phyloP scores from a whole-genome alignment of 2,888 invertebrate genomes.

The Morpho achilles region DNA sequence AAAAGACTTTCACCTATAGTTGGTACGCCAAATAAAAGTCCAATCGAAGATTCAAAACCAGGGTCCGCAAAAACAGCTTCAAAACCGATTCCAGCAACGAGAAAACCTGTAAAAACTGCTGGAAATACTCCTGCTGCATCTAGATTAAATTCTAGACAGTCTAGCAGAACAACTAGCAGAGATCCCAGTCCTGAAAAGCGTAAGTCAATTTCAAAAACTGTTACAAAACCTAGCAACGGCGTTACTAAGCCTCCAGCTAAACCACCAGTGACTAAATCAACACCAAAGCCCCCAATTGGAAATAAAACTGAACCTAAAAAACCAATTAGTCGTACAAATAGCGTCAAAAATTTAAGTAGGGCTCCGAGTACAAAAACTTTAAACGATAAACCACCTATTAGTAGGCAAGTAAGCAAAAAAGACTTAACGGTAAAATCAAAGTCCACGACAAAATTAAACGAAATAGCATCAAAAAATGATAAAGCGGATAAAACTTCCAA shows the following conservation, averaged over 20 bases:
- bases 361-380: conserved; percentile 64
- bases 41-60: conserved; percentile 58
- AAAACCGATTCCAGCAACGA: conserved; percentile 48
- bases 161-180: conserved; percentile 60
- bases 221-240: conserved; percentile 34
- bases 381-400: conserved; percentile 58
- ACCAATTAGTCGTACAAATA: conserved; percentile 60
- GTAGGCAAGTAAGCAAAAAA: conserved; percentile 55
- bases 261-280: conserved; percentile 36
- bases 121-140: conserved; percentile 60
- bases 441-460: conserved; percentile 54
- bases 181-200: conserved; percentile 68
- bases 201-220: conserved; percentile 39
- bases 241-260: conserved; percentile 49
- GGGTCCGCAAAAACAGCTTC: conserved; percentile 49
- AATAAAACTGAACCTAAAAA: conserved; percentile 58
- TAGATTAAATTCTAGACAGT: conserved; percentile 65
- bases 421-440: conserved; percentile 51
- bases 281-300: conserved; percentile 47
- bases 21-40: conserved; percentile 73
- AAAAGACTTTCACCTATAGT: conserved; percentile 73
- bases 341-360: conserved; percentile 62
- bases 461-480: conserved; percentile 41
- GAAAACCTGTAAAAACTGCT: conserved; percentile 54
- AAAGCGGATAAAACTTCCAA: conserved; percentile 30